These are phyloP conservation scores for Gnatocerus cornutus DNA, from an alignment of 2,888 invertebrate species.

Conservation along the genomic window DNA sequence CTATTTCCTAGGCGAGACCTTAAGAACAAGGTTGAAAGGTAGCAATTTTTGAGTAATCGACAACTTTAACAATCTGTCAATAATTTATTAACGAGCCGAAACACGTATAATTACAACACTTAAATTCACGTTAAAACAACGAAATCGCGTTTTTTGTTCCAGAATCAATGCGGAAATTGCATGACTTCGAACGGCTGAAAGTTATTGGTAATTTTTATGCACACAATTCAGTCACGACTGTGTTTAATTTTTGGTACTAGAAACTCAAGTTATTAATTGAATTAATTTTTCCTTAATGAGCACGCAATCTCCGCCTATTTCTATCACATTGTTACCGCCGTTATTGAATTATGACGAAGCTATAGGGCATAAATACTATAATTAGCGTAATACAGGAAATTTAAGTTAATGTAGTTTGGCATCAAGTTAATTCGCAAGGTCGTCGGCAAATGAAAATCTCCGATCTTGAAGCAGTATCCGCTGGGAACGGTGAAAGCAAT, in stretches of 20 bases:
- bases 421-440: slow-evolving; percentile 30
- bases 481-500: slow-evolving; percentile 39
- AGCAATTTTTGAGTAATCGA: neutral
- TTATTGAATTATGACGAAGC: slow-evolving; percentile 21
- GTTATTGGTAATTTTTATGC: slow-evolving; percentile 28
- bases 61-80: neutral
- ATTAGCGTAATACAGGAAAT: slow-evolving; percentile 35
- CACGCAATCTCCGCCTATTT: slow-evolving; percentile 16
- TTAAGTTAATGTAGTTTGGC: slow-evolving; percentile 20
- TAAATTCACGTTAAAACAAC: no score
- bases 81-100: slow-evolving; percentile 1
- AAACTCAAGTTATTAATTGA: no score
- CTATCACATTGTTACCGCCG: slow-evolving; percentile 16
- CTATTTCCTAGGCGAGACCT: no score
- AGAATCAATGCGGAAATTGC: slow-evolving; percentile 34
- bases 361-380: slow-evolving; percentile 20
- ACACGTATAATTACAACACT: slow-evolving; percentile 1
- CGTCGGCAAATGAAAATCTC: slow-evolving; percentile 26
- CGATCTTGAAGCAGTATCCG: slow-evolving; percentile 8
- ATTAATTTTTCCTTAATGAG: slow-evolving; percentile 3
- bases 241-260: no score
- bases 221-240: slow-evolving; percentile 22
- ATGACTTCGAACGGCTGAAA: slow-evolving; percentile 1
- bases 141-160: neutral
- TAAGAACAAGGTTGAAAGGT: slow-evolving; percentile 2